phyloP scores from a whole-genome alignment of 2,113 vertebrate genomes.

The Brachyistius frenatus region DNA sequence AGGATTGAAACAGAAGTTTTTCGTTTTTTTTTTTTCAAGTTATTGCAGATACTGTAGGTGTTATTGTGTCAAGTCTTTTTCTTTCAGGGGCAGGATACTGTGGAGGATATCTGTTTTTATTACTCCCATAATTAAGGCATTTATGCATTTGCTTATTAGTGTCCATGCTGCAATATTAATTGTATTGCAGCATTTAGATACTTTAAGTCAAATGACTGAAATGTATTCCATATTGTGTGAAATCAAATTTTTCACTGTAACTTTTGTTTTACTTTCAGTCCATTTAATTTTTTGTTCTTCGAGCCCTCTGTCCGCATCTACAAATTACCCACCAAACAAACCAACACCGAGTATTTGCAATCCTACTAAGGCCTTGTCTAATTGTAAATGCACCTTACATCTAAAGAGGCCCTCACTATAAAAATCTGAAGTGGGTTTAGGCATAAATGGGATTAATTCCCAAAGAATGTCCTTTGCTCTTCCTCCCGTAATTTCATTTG shows the following conservation, averaged over 20 bases:
- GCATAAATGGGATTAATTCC: conserved; percentile 87
- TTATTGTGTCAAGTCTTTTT: background rate
- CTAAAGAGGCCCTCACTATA: conserved; percentile 76
- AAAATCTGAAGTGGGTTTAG: conserved; percentile 82
- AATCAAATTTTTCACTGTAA: conserved; percentile 5
- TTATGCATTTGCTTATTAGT: conserved; percentile 1
- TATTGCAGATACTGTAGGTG: background rate
- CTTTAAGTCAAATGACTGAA: conserved; percentile 10
- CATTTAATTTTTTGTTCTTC: background rate
- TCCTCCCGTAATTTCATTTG: conserved; percentile 87
- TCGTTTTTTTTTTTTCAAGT: background rate
- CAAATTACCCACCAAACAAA: conserved; percentile 61
- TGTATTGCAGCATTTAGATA: conserved; percentile 10
- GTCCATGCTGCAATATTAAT: conserved; percentile 16
- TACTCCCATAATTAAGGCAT: conserved; percentile 20
- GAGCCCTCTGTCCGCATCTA: conserved; percentile 27
- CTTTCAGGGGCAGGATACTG: background rate
- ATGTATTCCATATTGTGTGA: background rate
- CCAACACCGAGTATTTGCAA: conserved; percentile 54
- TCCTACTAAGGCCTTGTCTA: conserved; percentile 75
- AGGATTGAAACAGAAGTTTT: too few species aligned
- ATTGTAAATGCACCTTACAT: conserved; percentile 80
- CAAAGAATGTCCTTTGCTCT: conserved; percentile 87
- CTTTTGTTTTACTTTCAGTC: background rate
- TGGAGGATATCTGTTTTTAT: conserved; percentile 13